Evolutionary conservation across 2,113 vertebrate genomes (phyloP).

Genomic region (Otis tarda): DNA sequence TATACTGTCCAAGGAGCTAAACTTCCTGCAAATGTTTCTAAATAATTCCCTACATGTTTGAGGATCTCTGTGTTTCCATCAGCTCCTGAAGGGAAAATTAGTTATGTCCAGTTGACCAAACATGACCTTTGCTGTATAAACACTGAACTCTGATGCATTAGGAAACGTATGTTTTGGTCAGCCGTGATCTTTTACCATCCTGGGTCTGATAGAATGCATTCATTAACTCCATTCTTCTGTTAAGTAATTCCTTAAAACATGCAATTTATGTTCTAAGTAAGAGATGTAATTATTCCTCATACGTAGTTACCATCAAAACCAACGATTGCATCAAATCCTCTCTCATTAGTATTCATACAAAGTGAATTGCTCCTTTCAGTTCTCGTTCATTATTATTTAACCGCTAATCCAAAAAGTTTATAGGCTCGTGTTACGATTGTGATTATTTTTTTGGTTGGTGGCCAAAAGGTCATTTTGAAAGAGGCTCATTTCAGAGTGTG

Average conservation of each 20-base stretch:
- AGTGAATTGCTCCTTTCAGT: neutral
- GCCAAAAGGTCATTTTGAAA: slow-evolving; percentile 42
- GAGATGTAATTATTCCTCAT: slow-evolving; percentile 22
- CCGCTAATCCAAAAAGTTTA: slow-evolving; percentile 10
- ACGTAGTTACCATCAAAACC: neutral
- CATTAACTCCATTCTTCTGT: slow-evolving; percentile 2
- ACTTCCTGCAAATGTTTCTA: neutral
- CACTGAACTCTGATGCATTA: slow-evolving; percentile 11
- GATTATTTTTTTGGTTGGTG: slow-evolving; percentile 35
- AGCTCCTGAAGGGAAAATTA: neutral
- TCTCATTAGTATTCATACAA: neutral
- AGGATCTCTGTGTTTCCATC: neutral
- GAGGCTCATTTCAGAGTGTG: neutral
- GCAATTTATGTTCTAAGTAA: slow-evolving; percentile 19
- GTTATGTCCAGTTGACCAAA: neutral
- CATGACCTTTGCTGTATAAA: neutral
- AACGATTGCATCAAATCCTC: neutral
- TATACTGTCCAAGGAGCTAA: neutral
- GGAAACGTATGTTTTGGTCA: slow-evolving; percentile 5
- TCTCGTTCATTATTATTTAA: slow-evolving; percentile 11
- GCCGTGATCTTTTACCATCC: slow-evolving; percentile 17
- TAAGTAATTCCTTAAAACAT: slow-evolving; percentile 26
- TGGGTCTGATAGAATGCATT: neutral
- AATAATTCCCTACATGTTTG: neutral
- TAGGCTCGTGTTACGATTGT: neutral